Conservation (phyloP, 1,140 invertebrate genomes). For the Hetaerina americana region DNA sequence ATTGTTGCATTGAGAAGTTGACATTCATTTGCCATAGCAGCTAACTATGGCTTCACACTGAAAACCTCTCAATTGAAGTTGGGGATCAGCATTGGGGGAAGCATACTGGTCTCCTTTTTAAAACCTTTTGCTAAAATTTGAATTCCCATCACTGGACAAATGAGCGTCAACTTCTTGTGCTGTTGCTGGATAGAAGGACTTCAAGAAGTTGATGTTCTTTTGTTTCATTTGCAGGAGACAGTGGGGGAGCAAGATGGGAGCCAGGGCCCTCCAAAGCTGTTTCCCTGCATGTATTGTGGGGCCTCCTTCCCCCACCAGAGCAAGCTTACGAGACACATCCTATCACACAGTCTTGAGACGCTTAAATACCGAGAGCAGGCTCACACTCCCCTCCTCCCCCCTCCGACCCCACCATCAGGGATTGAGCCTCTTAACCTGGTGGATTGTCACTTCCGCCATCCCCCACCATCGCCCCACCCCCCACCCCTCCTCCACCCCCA, state of each 20-base stretch:
- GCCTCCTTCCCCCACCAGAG: constrained; percentile 74
- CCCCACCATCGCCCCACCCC: constrained; percentile 30
- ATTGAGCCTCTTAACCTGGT: constrained; percentile 25
- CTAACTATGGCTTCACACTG: background rate
- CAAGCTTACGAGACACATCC: constrained; percentile 75
- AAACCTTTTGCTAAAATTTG: background rate
- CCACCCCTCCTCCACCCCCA: constrained; percentile 29
- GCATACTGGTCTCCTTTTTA: background rate
- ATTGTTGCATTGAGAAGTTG: constrained; percentile 12
- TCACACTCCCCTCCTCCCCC: constrained; percentile 37
- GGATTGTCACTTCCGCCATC: constrained; percentile 21
- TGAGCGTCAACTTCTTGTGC: constrained; percentile 88
- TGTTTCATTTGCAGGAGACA: constrained; percentile 78
- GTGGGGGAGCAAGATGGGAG: constrained; percentile 48
- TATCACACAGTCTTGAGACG: constrained; percentile 72
- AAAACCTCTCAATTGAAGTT: background rate
- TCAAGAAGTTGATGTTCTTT: constrained; percentile 88
- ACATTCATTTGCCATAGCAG: constrained; percentile 12
- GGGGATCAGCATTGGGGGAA: constrained; percentile 1
- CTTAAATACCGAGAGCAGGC: constrained; percentile 63
- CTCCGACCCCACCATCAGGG: constrained; percentile 13
- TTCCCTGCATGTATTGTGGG: constrained; percentile 76
- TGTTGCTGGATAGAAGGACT: constrained; percentile 52
- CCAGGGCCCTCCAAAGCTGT: constrained; percentile 37
- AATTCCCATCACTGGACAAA: constrained; percentile 33